Evolutionary conservation across 2,113 vertebrate species (phyloP).

Genomic region (Cololabis saira): DNA sequence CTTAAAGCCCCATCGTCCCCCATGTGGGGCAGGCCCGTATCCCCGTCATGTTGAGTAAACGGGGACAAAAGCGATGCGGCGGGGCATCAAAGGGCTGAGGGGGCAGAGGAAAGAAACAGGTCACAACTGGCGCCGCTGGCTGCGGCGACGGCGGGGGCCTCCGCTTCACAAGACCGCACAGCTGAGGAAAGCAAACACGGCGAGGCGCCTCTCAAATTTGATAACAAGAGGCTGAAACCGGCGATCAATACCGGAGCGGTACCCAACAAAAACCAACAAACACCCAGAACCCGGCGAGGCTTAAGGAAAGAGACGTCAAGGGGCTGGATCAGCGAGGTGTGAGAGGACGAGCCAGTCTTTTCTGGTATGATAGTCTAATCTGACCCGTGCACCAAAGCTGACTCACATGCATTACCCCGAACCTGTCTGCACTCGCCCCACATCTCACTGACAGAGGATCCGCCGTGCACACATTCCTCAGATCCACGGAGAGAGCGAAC

Average conservation of each 20-base stretch:
- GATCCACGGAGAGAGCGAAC: conserved; percentile 70
- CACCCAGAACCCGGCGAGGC: background rate
- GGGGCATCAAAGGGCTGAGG: conserved; percentile 72
- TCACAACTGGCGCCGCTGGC: conserved; percentile 72
- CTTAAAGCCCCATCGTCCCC: conserved; percentile 70
- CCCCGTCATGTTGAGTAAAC: conserved; percentile 75
- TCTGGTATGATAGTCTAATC: conserved; percentile 73
- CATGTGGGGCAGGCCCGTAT: conserved; percentile 71
- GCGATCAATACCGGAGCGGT: background rate
- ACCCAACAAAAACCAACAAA: background rate
- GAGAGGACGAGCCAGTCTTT: conserved; percentile 54
- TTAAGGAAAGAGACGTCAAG: conserved; percentile 16
- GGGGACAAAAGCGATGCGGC: conserved; percentile 68
- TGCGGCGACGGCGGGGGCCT: conserved; percentile 30
- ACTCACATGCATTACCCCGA: conserved; percentile 74
- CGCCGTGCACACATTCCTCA: conserved; percentile 86
- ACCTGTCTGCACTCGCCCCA: conserved; percentile 83
- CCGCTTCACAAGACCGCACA: conserved; percentile 51
- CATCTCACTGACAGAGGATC: conserved; percentile 83
- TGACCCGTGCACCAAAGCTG: conserved; percentile 71
- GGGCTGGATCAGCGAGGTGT: conserved; percentile 22
- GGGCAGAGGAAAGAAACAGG: conserved; percentile 71
- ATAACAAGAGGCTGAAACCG: background rate
- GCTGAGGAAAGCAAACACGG: conserved; percentile 45
- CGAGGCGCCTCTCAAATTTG: background rate